Evolutionary conservation across 2,888 invertebrate species (phyloP).

Genomic region (Zeuzera pyrina): DNA sequence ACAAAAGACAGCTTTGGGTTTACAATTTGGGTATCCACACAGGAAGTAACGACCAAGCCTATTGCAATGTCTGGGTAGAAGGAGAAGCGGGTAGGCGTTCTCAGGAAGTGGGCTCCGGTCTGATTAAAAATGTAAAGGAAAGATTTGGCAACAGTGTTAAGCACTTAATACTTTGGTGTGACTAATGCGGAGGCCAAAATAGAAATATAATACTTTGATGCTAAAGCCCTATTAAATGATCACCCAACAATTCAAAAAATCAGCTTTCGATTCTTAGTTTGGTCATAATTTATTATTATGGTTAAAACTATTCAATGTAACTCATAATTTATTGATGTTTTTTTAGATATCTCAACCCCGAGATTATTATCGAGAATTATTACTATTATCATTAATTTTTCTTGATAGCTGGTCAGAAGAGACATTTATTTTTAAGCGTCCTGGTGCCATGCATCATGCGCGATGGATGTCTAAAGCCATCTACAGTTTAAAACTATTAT

Average conservation of each 20-base stretch:
- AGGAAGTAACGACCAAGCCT: conserved; percentile 9
- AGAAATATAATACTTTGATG: too few species aligned
- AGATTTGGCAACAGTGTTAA: too few species aligned
- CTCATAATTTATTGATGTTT: neutral
- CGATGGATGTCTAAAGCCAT: neutral
- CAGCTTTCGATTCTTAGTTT: too few species aligned
- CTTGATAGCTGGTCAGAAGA: neutral
- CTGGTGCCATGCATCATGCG: neutral
- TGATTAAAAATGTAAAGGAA: too few species aligned
- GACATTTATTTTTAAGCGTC: neutral
- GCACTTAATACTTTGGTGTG: too few species aligned
- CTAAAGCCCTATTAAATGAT: too few species aligned
- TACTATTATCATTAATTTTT: neutral
- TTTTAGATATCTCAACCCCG: neutral
- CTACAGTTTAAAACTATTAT: neutral
- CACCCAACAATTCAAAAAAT: too few species aligned
- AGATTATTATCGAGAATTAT: neutral
- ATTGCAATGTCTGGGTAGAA: conserved; percentile 17
- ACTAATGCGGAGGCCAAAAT: too few species aligned
- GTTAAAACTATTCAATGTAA: neutral
- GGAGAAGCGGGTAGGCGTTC: conserved; percentile 17
- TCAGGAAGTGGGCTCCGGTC: conserved; percentile 17
- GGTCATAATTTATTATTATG: neutral
- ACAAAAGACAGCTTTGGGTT: conserved; percentile 19
- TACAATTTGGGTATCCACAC: conserved; percentile 18